Evolutionary conservation across 2,888 invertebrate genomes (phyloP).

Genomic region (Carabus problematicus): DNA sequence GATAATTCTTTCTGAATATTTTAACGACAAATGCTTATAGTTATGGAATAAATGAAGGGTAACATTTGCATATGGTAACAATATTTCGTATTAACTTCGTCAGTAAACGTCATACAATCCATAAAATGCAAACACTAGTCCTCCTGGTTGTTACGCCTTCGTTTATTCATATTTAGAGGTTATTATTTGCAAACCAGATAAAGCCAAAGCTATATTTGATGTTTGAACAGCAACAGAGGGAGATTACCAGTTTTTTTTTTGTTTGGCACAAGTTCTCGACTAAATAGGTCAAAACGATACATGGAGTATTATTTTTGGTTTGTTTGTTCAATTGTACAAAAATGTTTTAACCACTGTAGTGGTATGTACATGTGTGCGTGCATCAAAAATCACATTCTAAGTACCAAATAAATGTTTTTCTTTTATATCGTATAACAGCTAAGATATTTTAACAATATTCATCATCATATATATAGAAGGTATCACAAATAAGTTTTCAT

Average conservation of each 20-base stretch:
- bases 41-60: too few species aligned
- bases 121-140: too few species aligned
- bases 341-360: constrained; percentile 17
- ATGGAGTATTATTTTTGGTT: background rate
- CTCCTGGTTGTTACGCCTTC: background rate
- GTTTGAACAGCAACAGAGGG: background rate
- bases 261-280: constrained; percentile 19
- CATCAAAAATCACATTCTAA: constrained; percentile 28
- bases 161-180: background rate
- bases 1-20: too few species aligned
- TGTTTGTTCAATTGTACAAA: constrained; percentile 19
- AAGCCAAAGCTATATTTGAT: background rate
- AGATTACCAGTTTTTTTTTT: too few species aligned
- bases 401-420: constrained; percentile 12
- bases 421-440: constrained; percentile 18
- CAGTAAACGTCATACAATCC: background rate
- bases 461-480: constrained; percentile 21
- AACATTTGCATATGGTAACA: too few species aligned
- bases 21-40: too few species aligned
- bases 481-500: constrained; percentile 31
- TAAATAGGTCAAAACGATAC: constrained; percentile 17
- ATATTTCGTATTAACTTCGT: background rate
- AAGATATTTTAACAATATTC: constrained; percentile 30
- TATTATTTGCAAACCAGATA: background rate
- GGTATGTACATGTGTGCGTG: constrained; percentile 22